Evolutionary conservation across 1,140 invertebrate genomes (phyloP), one percentile per base, ranked within the genome.

Genomic region (Philotrypesis tridentata): DNA sequence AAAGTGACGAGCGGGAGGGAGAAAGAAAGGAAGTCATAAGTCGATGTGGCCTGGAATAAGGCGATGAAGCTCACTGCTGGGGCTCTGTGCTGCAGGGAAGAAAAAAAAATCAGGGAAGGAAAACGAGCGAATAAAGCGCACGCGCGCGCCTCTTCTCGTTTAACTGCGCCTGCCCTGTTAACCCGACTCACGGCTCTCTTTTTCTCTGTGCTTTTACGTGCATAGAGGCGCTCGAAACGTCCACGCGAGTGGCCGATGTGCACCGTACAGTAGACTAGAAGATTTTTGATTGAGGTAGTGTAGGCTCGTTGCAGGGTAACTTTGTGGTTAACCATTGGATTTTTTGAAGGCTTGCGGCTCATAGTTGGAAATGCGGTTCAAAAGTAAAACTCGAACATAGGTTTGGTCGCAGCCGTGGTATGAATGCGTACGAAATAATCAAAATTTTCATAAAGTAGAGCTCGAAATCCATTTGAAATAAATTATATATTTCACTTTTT

Each of bases 41-140:
- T 65, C 8, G 23, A 29, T 9, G 61, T 27, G 61, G 61, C n/a
- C 27, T 12, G 61, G 67, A 7, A 33, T 31, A 70, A 37, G 29
- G 14, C 33, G 37, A 70, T 5, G 21, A 70, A 70, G 5, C 14
- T 1, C n/a, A 70, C 14, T 14, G 8, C 67, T 29, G 31, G 65
- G 65, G n/a, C n/a, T n/a, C n/a, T n/a, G n/a, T n/a, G n/a, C n/a
- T 37, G 33, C 33, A 37, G 33, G 9, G 4, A 5, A 37, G 33
- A 9, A 37, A 40, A 71, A 71, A 68, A n/a, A 71, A 29, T 1
- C n/a, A 11, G 21, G 2, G 31, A 3, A 71, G 68, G 31, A 71
- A 71, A 71, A 23, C 68, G 68, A 65, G 61, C 23, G n/a, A 65
- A 65, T 65, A 65, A 65, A 65, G 27, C 7, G 61, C n/a, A 21